Evolutionary conservation across 2,888 invertebrate species (phyloP), one percentile per base, ranked within the genome.

Genomic region (Lucinisca nassula): DNA sequence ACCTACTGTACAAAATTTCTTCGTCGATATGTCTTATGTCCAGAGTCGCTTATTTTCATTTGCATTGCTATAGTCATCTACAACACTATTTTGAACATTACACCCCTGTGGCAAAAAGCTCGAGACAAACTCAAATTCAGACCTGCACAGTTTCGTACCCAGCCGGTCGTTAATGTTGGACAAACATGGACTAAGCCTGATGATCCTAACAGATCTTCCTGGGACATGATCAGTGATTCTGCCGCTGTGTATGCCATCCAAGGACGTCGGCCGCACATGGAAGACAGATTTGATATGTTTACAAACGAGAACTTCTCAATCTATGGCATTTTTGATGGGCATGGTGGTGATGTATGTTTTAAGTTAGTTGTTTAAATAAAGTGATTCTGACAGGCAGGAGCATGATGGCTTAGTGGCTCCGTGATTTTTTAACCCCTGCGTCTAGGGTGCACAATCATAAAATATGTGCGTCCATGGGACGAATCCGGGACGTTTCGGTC

Each of bases 251-350:
- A 98, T 96, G 99, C 99, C 38, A 97, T 99, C 88, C 98, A 98
- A 96, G 99, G 99, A 1, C 97, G 98, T 90, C 97, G 99, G 94
- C 97, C 98, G 89, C 98, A 98, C 92, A 99, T 99, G 99, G 99
- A 99, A 97, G 99, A 99, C 96, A 97, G 99, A 95, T 99, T 98
- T 96, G 98, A 98, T 82, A 97, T 99, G 79, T 8, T 67, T 14
- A 98, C 98, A 92, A 98, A 98, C 96, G 98, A 98, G 95, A 97
- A 98, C 79, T 98, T 98, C 79, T 98, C 98, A 30, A 97, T 99
- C 84, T 98, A 98, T 97, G 99, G 98, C 70, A 98, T 99, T 92
- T 99, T 99, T 96, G 99, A 99, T 97, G 99, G 99, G 0, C 99
- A 99, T 96, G 99, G 99, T 77, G 99, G 99, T 58, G 98, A 99